Conservation (phyloP, 2,113 vertebrate species). For the Ceyx margarethae region DNA sequence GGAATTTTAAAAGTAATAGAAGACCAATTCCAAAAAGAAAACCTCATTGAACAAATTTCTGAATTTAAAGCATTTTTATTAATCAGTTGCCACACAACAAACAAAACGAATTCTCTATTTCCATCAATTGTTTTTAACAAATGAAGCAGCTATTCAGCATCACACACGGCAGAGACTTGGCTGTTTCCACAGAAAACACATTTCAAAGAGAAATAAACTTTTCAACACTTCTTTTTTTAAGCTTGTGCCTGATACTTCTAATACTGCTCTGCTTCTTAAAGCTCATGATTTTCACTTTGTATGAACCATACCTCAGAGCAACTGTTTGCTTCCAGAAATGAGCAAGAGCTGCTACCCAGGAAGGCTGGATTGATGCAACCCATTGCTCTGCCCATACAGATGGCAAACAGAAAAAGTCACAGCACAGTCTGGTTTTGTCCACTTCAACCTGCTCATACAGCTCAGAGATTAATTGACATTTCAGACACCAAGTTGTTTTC, state of each 20-base stretch:
- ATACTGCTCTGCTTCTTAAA: neutral
- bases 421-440: neutral
- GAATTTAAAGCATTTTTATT: neutral
- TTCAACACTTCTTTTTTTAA: neutral
- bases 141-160: neutral
- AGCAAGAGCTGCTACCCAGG: neutral
- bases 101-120: neutral
- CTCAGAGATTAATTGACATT: neutral
- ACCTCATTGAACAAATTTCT: neutral
- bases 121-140: neutral
- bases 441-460: neutral
- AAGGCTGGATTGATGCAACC: neutral
- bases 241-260: neutral
- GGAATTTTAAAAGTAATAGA: neutral
- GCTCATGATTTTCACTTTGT: neutral
- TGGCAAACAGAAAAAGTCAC: neutral
- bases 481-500: neutral
- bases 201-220: neutral
- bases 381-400: constrained; percentile 26
- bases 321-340: constrained; percentile 2
- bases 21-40: neutral
- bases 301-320: neutral
- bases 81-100: neutral
- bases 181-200: neutral
- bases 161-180: neutral